Percentiles rank a stretch among this genome's conserved stretches.
Evolutionary conservation across 2,797 vertebrate genomes (phyloP).

Genomic region (Malacoraja senta): DNA sequence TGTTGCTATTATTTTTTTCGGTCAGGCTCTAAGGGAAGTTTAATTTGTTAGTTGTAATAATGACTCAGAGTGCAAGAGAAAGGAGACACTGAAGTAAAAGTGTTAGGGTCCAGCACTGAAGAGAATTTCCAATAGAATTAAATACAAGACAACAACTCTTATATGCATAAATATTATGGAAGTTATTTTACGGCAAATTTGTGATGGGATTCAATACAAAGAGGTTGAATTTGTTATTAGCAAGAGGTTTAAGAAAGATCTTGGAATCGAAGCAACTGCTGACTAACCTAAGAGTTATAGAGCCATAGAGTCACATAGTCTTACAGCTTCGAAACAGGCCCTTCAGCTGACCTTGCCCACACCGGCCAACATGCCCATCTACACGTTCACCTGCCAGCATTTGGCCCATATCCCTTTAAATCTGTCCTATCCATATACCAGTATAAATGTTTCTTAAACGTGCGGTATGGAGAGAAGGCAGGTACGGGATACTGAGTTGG

Average conservation of each 20-base stretch:
- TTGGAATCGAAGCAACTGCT: background rate
- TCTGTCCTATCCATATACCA: too few species aligned
- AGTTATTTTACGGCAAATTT: background rate
- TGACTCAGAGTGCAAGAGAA: background rate
- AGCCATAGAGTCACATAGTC: too few species aligned
- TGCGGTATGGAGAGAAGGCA: too few species aligned
- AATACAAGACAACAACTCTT: background rate
- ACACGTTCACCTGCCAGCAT: too few species aligned
- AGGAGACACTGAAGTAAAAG: background rate
- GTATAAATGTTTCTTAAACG: too few species aligned
- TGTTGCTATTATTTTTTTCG: slow-evolving; percentile 13
- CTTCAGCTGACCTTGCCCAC: too few species aligned
- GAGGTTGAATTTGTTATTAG: background rate
- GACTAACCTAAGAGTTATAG: background rate
- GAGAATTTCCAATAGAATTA: background rate
- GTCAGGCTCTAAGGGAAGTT: background rate
- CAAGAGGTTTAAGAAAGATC: background rate
- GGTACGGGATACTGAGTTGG: too few species aligned
- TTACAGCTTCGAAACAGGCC: too few species aligned
- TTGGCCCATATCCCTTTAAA: too few species aligned
- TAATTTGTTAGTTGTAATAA: slow-evolving; percentile 3
- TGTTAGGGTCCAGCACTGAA: background rate
- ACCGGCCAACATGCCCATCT: too few species aligned
- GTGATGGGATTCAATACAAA: background rate
- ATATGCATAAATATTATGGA: background rate